These are phyloP conservation scores for Latrodectus hesperus DNA, from an alignment of 2,888 invertebrate genomes.

Conservation along the genomic window DNA sequence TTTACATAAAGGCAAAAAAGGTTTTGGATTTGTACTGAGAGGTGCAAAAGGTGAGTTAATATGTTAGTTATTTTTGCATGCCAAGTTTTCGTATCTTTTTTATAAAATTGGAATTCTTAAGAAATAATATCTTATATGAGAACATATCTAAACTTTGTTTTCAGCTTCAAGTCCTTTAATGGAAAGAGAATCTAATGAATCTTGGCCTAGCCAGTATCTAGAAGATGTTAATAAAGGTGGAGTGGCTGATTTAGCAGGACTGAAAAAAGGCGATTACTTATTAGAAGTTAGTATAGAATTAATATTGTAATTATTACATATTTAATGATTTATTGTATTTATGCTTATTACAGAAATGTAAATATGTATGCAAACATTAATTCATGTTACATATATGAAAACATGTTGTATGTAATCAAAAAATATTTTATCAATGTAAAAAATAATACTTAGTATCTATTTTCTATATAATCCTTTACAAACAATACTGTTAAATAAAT, in stretches of 20 bases:
- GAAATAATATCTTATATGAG: not conserved
- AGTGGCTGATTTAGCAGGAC: constrained; percentile 94
- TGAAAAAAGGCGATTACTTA: constrained; percentile 94
- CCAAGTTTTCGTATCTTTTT: not conserved
- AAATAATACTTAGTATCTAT: too few species aligned
- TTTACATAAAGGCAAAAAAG: constrained; percentile 93
- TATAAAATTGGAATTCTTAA: not conserved
- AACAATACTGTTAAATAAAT: too few species aligned
- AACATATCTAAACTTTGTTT: constrained; percentile 42
- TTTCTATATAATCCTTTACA: too few species aligned
- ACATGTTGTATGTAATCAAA: too few species aligned
- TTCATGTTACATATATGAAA: too few species aligned
- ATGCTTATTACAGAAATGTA: too few species aligned
- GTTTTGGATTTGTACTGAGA: constrained; percentile 97
- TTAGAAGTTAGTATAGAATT: constrained; percentile 81
- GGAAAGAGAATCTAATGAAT: constrained; percentile 92
- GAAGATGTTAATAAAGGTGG: constrained; percentile 98
- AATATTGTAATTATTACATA: not conserved
- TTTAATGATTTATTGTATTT: too few species aligned
- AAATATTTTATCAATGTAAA: too few species aligned
- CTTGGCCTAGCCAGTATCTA: constrained; percentile 97
- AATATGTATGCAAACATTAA: too few species aligned
- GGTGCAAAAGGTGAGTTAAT: constrained; percentile 85
- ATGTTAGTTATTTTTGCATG: not conserved
- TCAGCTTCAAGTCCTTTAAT: constrained; percentile 87